Evolutionary conservation across 2,797 vertebrate species (phyloP).

Genomic region (Parotocinclus haroldoi): DNA sequence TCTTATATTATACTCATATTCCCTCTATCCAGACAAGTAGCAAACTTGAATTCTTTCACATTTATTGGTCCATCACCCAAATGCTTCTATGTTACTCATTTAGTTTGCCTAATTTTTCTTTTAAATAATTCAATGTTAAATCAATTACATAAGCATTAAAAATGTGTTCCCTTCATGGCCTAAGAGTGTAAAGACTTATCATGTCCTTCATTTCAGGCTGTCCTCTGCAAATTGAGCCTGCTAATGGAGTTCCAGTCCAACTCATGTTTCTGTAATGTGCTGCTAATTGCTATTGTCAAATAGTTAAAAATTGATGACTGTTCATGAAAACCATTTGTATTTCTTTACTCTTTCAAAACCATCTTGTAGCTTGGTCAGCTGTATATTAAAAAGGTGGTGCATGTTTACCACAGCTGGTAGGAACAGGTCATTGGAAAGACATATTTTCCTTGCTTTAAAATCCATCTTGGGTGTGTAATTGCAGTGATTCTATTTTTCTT

Average conservation of each 20-base stretch:
- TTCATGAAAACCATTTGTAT: slow-evolving; percentile 38
- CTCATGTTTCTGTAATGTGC: slow-evolving; percentile 42
- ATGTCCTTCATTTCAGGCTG: slow-evolving; percentile 24
- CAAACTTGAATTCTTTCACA: too few relatives aligned
- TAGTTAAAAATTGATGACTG: slow-evolving; percentile 49
- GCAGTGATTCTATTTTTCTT: slow-evolving; percentile 46
- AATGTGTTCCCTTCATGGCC: slow-evolving; percentile 14
- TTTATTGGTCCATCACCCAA: too few relatives aligned
- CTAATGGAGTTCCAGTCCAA: slow-evolving; percentile 39
- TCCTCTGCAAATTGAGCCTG: slow-evolving; percentile 22
- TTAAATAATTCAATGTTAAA: background rate
- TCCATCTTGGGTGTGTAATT: slow-evolving; percentile 55
- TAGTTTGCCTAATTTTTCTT: too few relatives aligned
- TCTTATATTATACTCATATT: too few relatives aligned
- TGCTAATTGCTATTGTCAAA: slow-evolving; percentile 52
- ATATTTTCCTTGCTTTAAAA: slow-evolving; percentile 50
- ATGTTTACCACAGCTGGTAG: slow-evolving; percentile 46
- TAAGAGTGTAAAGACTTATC: slow-evolving; percentile 35
- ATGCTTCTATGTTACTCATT: too few relatives aligned
- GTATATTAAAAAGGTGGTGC: slow-evolving; percentile 19
- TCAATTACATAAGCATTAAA: background rate
- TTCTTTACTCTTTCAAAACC: slow-evolving; percentile 44
- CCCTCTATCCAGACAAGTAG: too few relatives aligned
- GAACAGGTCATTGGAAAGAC: slow-evolving; percentile 50
- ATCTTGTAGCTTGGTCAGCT: slow-evolving; percentile 9